A percentile compares a stretch with the other conserved stretches of the same genome.
phyloP scores from a whole-genome alignment of 2,797 vertebrate species.

The Alca torda region DNA sequence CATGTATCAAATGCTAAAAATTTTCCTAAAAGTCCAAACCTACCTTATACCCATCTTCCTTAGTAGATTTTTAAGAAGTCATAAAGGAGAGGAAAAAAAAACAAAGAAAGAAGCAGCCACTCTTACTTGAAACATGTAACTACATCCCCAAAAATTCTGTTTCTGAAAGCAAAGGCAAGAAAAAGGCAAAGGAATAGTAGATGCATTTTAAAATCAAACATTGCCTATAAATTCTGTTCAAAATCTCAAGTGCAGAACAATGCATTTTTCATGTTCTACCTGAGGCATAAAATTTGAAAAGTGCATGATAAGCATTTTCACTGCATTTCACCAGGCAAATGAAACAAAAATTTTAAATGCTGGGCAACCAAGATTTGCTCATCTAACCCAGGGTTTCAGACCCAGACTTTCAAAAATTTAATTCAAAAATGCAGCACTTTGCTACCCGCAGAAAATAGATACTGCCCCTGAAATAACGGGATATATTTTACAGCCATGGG shows the following conservation, averaged over 20 bases:
- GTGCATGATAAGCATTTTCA: constrained; percentile 20
- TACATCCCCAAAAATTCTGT: background rate
- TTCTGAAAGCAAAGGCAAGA: constrained; percentile 32
- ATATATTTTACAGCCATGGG: constrained; percentile 51
- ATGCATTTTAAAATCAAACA: constrained; percentile 38
- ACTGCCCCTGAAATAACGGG: constrained; percentile 52
- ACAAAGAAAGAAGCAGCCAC: background rate
- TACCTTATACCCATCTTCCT: constrained; percentile 32
- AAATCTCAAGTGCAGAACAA: constrained; percentile 56
- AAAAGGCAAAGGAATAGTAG: constrained; percentile 23
- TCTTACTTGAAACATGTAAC: background rate
- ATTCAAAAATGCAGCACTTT: constrained; percentile 52
- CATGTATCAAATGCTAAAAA: background rate
- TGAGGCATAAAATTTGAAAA: constrained; percentile 54
- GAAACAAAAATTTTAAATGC: constrained; percentile 30
- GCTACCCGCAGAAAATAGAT: constrained; percentile 36
- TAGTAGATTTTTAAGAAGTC: constrained; percentile 11
- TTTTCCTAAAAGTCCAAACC: constrained; percentile 11
- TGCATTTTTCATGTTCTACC: constrained; percentile 39
- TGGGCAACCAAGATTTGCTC: constrained; percentile 18
- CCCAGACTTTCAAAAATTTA: constrained; percentile 40
- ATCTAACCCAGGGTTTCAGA: constrained; percentile 24
- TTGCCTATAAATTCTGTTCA: constrained; percentile 37
- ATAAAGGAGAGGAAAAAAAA: background rate
- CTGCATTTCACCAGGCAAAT: background rate